Evolutionary conservation across 2,113 vertebrate species (phyloP).

Genomic region (Hyperopisus bebe): DNA sequence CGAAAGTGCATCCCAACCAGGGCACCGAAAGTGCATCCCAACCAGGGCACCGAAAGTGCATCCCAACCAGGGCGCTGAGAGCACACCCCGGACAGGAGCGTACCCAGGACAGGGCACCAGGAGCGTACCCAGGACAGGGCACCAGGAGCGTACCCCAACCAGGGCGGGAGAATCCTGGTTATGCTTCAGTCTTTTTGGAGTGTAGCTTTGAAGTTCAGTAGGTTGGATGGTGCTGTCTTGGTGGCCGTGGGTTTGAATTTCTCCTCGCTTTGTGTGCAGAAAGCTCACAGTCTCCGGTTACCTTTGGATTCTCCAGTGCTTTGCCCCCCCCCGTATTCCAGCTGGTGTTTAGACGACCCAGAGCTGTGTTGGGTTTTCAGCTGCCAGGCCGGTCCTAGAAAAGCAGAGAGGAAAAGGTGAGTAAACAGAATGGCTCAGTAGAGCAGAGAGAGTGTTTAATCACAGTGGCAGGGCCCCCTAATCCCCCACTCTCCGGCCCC

Average conservation of each 20-base stretch:
- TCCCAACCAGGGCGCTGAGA: too few species aligned
- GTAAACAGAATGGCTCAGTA: background rate
- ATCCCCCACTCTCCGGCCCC: background rate
- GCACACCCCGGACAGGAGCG: background rate
- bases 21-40: too few species aligned
- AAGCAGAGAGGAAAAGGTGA: background rate
- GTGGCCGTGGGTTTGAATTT: background rate
- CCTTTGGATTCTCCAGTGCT: background rate
- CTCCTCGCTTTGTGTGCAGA: background rate
- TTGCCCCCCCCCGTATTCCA: background rate
- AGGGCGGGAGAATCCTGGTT: background rate
- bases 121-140: background rate
- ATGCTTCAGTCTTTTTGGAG: background rate
- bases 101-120: background rate
- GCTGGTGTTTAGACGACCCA: background rate
- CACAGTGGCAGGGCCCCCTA: background rate
- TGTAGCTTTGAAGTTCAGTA: background rate
- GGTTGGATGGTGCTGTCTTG: background rate
- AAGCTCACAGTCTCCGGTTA: background rate
- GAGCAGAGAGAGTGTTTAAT: background rate
- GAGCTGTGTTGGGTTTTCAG: background rate
- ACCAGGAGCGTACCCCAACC: background rate
- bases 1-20: too few species aligned
- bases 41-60: too few species aligned
- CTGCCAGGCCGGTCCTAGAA: background rate